Percentiles rank a stretch among this genome's conserved stretches.
Conservation (phyloP, 1,140 invertebrate species). For the Mactra quadrangularis region DNA sequence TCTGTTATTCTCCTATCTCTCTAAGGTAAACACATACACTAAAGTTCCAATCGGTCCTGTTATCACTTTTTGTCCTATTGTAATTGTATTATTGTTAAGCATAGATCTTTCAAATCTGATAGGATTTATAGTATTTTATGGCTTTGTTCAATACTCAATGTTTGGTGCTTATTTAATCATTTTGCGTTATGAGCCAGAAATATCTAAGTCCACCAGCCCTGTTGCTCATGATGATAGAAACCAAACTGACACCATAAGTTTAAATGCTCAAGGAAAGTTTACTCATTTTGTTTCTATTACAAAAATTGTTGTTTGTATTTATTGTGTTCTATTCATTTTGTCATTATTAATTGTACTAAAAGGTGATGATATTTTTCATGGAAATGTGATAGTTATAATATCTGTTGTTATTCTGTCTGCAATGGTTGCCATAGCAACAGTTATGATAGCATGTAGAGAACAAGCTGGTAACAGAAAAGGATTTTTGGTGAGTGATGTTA, state of each 20-base stretch:
- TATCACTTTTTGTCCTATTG: conserved; percentile 89
- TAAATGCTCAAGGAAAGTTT: neutral
- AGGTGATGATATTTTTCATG: conserved; percentile 28
- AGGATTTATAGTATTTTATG: conserved; percentile 95
- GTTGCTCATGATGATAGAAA: no score
- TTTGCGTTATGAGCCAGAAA: conserved; percentile 87
- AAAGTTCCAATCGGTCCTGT: conserved; percentile 92
- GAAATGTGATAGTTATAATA: neutral
- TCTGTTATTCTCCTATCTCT: conserved; percentile 90
- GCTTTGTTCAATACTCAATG: conserved; percentile 93
- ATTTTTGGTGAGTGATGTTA: conserved; percentile 28
- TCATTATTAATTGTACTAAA: conserved; percentile 59
- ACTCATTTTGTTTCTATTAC: conserved; percentile 39
- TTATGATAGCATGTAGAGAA: conserved; percentile 18
- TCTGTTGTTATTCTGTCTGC: neutral
- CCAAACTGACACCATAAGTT: neutral
- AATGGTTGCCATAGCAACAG: conserved; percentile 9
- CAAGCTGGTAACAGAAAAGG: conserved; percentile 11
- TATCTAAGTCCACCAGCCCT: no score
- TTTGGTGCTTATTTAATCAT: conserved; percentile 94
- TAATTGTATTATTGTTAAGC: conserved; percentile 90
- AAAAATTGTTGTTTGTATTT: conserved; percentile 48
- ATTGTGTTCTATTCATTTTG: conserved; percentile 45
- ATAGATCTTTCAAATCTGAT: conserved; percentile 95
- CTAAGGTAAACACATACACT: conserved; percentile 89